These are phyloP conservation scores for Epistrophe grossulariae DNA, from an alignment of 2,888 invertebrate genomes.

Conservation along the genomic window DNA sequence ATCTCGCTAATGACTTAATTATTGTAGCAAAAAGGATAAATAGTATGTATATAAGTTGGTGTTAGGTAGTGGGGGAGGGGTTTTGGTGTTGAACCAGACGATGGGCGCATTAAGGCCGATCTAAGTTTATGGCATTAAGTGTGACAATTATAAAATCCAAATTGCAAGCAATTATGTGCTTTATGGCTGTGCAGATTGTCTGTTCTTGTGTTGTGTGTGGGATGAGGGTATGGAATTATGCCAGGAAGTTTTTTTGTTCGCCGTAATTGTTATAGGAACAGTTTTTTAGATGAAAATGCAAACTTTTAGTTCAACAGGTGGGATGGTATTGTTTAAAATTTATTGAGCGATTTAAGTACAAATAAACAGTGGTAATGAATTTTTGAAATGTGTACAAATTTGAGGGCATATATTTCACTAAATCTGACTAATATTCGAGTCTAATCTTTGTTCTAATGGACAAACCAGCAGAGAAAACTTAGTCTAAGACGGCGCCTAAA, in stretches of 20 bases:
- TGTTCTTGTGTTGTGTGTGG: not conserved
- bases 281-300: not conserved
- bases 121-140: slow-evolving; percentile 66
- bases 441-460: no score
- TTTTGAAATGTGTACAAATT: no score
- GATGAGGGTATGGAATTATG: slow-evolving; percentile 46
- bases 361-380: no score
- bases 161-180: slow-evolving; percentile 51
- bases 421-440: no score
- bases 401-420: no score
- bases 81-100: slow-evolving; percentile 32
- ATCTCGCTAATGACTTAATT: slow-evolving; percentile 73
- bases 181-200: slow-evolving; percentile 13
- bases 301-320: not conserved
- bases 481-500: no score
- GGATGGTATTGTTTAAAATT: not conserved
- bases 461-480: no score
- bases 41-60: not conserved
- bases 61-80: not conserved
- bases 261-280: not conserved
- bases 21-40: slow-evolving; percentile 7
- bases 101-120: not conserved
- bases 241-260: slow-evolving; percentile 33
- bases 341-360: no score
- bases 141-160: slow-evolving; percentile 63